A percentile compares a stretch with the other conserved stretches of the same genome.
These are phyloP conservation scores for Tamandua tetradactyla DNA, from an alignment of 2,797 vertebrate species.

Conservation along the genomic window DNA sequence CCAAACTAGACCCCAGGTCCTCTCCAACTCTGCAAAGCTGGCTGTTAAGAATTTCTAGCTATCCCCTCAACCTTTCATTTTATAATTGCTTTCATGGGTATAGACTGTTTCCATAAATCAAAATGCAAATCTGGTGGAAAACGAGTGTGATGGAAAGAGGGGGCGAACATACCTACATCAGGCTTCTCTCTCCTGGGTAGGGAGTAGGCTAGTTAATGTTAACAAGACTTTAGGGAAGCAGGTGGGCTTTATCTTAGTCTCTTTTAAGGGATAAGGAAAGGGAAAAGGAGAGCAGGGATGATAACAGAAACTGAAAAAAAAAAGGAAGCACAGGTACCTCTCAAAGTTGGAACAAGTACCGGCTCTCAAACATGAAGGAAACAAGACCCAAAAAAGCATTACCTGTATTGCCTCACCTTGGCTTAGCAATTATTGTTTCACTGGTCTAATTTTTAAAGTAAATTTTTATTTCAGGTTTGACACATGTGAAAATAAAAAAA, in stretches of 20 bases:
- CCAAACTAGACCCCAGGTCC: neutral
- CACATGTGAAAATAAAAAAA: neutral
- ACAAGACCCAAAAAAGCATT: neutral
- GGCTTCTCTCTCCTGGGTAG: neutral
- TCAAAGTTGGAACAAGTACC: neutral
- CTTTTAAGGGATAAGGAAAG: neutral
- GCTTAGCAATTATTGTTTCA: neutral
- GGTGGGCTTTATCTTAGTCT: neutral
- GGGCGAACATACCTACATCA: neutral
- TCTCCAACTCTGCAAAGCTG: neutral
- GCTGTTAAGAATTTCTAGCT: neutral
- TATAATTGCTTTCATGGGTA: neutral
- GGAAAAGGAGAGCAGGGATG: neutral
- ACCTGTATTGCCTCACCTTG: neutral
- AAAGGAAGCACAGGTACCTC: neutral
- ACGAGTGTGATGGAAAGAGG: neutral
- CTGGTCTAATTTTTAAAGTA: neutral
- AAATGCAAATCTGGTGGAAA: slow-evolving; percentile 18
- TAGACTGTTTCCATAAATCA: neutral
- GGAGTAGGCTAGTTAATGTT: neutral
- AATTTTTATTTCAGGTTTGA: neutral
- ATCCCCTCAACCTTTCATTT: neutral
- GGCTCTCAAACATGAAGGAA: too few relatives aligned
- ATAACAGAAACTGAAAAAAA: neutral
- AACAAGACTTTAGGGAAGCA: neutral